Evolutionary conservation across 2,113 vertebrate species (phyloP).

Genomic region (Ursus arctos): DNA sequence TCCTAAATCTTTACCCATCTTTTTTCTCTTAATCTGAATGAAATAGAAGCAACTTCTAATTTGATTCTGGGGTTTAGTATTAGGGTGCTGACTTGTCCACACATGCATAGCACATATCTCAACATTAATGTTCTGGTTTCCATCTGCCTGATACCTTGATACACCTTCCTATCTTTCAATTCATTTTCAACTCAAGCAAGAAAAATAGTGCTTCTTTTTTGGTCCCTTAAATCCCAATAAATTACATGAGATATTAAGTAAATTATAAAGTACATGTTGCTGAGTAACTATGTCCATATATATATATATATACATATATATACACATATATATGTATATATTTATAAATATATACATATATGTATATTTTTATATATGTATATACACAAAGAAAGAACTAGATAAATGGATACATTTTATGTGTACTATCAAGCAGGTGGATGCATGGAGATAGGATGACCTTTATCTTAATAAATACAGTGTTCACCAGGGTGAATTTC

Average conservation of each 20-base stretch:
- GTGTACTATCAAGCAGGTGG: background rate
- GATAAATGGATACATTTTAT: background rate
- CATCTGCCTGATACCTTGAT: background rate
- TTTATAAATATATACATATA: background rate
- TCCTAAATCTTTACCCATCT: background rate
- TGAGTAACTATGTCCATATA: background rate
- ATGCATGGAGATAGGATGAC: background rate
- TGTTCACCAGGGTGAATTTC: conserved; percentile 67
- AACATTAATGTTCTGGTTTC: background rate
- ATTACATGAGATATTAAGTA: background rate
- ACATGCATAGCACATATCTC: background rate
- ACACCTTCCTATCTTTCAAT: background rate
- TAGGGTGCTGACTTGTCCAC: background rate
- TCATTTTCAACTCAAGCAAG: background rate
- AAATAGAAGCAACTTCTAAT: background rate
- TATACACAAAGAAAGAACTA: background rate
- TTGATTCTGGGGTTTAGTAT: background rate
- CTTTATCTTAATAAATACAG: conserved; percentile 78
- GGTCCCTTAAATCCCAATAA: background rate
- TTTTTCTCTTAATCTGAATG: background rate
- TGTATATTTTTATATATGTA: background rate
- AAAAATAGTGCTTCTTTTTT: background rate
- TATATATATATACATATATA: background rate
- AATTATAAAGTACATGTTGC: background rate
- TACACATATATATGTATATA: background rate